phyloP scores from a whole-genome alignment of 2,888 invertebrate genomes.

The Leptura quadrifasciata region DNA sequence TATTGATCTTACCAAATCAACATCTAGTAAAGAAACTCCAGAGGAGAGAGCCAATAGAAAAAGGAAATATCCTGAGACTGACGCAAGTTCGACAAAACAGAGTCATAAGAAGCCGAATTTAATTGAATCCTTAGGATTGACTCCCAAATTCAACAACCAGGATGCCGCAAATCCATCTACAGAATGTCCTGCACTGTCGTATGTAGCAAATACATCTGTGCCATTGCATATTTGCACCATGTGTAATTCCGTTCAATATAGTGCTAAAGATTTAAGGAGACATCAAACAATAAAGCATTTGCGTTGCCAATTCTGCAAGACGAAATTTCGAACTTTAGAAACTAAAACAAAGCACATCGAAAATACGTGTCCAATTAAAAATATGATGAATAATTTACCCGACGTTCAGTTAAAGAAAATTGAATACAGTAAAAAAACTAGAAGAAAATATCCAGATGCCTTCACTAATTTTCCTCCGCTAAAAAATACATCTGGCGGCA shows the following conservation, averaged over 20 bases:
- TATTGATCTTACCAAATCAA: not conserved
- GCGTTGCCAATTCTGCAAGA: slow-evolving; percentile 61
- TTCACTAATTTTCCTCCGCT: slow-evolving; percentile 44
- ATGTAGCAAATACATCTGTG: slow-evolving; percentile 27
- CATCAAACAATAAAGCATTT: slow-evolving; percentile 59
- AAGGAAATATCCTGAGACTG: slow-evolving; percentile 16
- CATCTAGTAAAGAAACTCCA: not conserved
- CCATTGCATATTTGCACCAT: slow-evolving; percentile 55
- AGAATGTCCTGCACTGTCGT: not conserved
- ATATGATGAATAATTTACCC: slow-evolving; percentile 51
- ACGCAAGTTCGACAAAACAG: not conserved
- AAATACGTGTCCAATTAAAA: slow-evolving; percentile 54
- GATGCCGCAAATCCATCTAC: not conserved
- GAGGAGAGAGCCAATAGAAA: not conserved
- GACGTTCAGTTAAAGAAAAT: slow-evolving; percentile 54
- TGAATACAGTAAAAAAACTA: slow-evolving; percentile 51
- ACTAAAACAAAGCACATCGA: slow-evolving; percentile 55
- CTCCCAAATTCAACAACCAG: slow-evolving; percentile 32
- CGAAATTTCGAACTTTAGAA: slow-evolving; percentile 52
- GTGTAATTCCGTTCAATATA: slow-evolving; percentile 57
- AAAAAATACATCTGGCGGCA: not conserved
- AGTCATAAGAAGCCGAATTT: slow-evolving; percentile 24
- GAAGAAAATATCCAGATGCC: slow-evolving; percentile 52
- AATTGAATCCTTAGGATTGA: slow-evolving; percentile 49
- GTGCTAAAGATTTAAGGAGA: slow-evolving; percentile 49